Evolutionary conservation across 2,888 invertebrate species (phyloP).

Genomic region (Mycalesis mineus): DNA sequence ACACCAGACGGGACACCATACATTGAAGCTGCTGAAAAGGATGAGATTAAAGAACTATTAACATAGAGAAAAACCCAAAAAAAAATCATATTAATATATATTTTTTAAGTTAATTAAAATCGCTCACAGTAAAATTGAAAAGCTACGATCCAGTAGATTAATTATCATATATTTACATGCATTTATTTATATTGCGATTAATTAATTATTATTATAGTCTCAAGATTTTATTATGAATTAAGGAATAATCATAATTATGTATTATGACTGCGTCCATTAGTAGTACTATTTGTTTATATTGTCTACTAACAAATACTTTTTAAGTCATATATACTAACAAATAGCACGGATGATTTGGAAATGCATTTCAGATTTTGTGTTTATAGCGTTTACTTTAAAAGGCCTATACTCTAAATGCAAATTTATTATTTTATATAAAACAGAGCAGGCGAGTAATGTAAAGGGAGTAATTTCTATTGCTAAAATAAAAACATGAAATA

Average conservation of each 20-base stretch:
- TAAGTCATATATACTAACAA: conserved; percentile 24
- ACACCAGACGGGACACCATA: conserved; percentile 94
- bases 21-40: conserved; percentile 92
- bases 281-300: conserved; percentile 48
- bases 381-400: conserved; percentile 35
- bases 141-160: conserved; percentile 52
- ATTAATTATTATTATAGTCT: conserved; percentile 74
- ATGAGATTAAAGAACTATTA: conserved; percentile 89
- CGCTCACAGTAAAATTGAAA: conserved; percentile 53
- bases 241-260: conserved; percentile 27
- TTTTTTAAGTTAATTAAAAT: conserved; percentile 36
- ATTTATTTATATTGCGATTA: conserved; percentile 71
- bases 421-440: conserved; percentile 69
- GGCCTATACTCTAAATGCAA: conserved; percentile 64
- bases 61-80: conserved; percentile 47
- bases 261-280: conserved; percentile 64
- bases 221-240: conserved; percentile 53
- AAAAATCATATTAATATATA: conserved; percentile 17
- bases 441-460: conserved; percentile 51
- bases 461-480: conserved; percentile 64
- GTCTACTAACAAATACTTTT: conserved; percentile 30
- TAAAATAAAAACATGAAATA: conserved; percentile 49
- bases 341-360: conserved; percentile 26
- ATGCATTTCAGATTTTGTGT: conserved; percentile 20
- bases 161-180: conserved; percentile 69